Conservation (phyloP, 2,888 invertebrate genomes). For the Oconnorella tubifera region DNA sequence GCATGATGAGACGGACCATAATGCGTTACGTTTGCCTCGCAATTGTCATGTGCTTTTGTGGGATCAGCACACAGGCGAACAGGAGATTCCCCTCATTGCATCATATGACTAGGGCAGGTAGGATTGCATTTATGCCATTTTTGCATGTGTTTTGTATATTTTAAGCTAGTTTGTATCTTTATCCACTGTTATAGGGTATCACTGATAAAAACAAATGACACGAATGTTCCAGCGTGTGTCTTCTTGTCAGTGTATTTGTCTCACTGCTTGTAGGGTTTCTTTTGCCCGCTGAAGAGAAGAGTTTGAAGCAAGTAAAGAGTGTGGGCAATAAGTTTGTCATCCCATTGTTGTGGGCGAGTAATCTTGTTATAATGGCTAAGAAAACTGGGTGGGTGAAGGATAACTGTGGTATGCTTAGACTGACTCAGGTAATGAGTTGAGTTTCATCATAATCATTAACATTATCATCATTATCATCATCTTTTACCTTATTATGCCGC, state of each 20-base stretch:
- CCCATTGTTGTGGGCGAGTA: constrained; percentile 16
- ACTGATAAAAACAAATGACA: too few species aligned
- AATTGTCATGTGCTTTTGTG: constrained; percentile 62
- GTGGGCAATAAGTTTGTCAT: constrained; percentile 13
- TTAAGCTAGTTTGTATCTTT: too few species aligned
- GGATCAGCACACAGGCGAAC: constrained; percentile 65
- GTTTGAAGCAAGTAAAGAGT: constrained; percentile 3
- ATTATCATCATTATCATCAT: too few species aligned
- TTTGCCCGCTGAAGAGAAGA: constrained; percentile 8
- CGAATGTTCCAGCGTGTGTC: too few species aligned
- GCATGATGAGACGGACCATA: constrained; percentile 63
- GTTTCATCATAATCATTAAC: too few species aligned
- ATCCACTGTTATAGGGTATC: too few species aligned
- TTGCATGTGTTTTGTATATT: too few species aligned
- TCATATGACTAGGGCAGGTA: constrained; percentile 58
- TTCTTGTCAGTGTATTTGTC: too few species aligned
- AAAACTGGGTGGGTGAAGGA: constrained; percentile 15
- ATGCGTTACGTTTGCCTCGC: constrained; percentile 62
- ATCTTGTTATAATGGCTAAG: constrained; percentile 9
- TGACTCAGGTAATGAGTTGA: constrained; percentile 8
- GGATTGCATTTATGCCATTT: too few species aligned
- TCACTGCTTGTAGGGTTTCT: constrained; percentile 18
- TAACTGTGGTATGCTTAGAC: background rate
- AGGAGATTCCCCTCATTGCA: constrained; percentile 58
- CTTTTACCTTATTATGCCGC: too few species aligned